phyloP scores from a whole-genome alignment of 1,140 invertebrate species.

The Tetramorium alpestre region DNA sequence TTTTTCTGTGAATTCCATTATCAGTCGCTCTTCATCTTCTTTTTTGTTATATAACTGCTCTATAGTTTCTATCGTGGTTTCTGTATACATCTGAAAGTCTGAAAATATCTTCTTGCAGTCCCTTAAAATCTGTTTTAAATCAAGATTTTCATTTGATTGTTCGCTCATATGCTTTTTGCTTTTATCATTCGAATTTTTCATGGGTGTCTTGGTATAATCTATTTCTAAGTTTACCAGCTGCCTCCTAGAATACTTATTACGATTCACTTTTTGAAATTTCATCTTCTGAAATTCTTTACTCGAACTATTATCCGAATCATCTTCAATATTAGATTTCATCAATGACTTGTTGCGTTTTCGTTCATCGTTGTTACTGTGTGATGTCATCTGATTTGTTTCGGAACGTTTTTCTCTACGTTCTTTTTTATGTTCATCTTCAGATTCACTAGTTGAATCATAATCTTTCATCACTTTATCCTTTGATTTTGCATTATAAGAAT shows the following conservation, averaged over 20 bases:
- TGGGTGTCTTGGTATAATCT: background rate
- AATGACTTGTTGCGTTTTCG: background rate
- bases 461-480: background rate
- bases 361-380: background rate
- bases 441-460: slow-evolving; percentile 5
- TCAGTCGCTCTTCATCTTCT: slow-evolving; percentile 35
- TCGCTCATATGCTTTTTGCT: slow-evolving; percentile 31
- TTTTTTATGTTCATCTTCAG: background rate
- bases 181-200: background rate
- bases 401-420: background rate
- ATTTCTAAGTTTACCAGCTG: background rate
- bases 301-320: slow-evolving; percentile 69
- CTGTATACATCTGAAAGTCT: slow-evolving; percentile 49
- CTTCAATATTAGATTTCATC: background rate
- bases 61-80: slow-evolving; percentile 39
- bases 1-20: slow-evolving; percentile 7
- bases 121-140: slow-evolving; percentile 34
- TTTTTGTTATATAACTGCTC: slow-evolving; percentile 49
- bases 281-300: slow-evolving; percentile 70
- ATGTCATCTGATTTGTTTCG: background rate
- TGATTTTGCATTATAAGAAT: background rate
- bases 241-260: background rate
- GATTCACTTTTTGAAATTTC: slow-evolving; percentile 42
- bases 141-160: slow-evolving; percentile 14
- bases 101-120: slow-evolving; percentile 58